Evolutionary conservation across 2,888 invertebrate species (phyloP).

Genomic region (Caenorhabditis japonica): DNA sequence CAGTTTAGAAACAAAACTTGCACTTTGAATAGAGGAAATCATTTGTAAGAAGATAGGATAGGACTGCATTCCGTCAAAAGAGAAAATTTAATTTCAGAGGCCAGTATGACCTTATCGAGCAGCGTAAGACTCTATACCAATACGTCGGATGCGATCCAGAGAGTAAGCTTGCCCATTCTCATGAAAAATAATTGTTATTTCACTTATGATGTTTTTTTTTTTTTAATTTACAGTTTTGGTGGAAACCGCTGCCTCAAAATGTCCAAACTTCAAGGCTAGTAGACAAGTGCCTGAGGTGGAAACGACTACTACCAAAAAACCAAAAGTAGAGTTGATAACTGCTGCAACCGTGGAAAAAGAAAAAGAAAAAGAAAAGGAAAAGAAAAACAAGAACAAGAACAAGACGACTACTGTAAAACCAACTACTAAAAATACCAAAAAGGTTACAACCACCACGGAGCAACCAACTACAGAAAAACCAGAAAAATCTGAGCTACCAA

Average conservation of each 20-base stretch:
- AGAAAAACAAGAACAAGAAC: background rate
- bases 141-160: conserved; percentile 71
- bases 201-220: background rate
- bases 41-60: conserved; percentile 44
- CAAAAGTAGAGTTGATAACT: conserved; percentile 27
- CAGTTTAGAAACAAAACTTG: conserved; percentile 66
- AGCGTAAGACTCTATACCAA: conserved; percentile 67
- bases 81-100: conserved; percentile 47
- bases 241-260: conserved; percentile 51
- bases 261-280: conserved; percentile 46
- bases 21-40: conserved; percentile 67
- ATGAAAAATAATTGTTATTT: background rate
- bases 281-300: conserved; percentile 4
- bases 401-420: conserved; percentile 16
- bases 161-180: no score
- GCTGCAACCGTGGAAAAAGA: conserved; percentile 33
- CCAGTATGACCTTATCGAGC: conserved; percentile 72
- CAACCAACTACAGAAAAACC: conserved; percentile 2
- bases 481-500: conserved; percentile 12
- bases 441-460: conserved; percentile 10
- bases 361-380: conserved; percentile 15
- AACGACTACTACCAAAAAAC: conserved; percentile 20
- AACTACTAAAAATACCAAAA: conserved; percentile 24
- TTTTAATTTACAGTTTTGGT: conserved; percentile 57
- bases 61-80: no score